Evolutionary conservation across 2,113 vertebrate species (phyloP), one percentile per base, ranked within the genome.

Genomic region (Rallus limicola): DNA sequence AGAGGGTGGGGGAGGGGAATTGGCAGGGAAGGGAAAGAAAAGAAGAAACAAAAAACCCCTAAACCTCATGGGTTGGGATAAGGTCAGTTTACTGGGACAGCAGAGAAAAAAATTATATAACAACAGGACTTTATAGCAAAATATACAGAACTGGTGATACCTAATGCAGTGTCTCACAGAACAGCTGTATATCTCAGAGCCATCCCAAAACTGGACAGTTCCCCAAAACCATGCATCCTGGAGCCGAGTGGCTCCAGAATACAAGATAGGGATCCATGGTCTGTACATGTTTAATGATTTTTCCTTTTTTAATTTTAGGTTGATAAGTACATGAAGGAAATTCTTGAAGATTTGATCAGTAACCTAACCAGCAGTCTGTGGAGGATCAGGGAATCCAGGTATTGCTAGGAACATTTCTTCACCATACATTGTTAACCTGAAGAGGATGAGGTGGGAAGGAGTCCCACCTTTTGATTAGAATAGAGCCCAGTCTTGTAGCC

Each of bases 371-470:
- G 98, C 96, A 99, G 95, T 93, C 98, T 99, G 95, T 99, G 99
- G 99, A 98, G 99, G 95, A 98, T 99, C 78, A 98, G 99, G 28
- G 99, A 99, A 98, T 99, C 99, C 91, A 99, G 99, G 99, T 99
- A 98, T 50, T 80, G 46, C 62, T 72, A 42, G 36, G 31, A 65
- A 90, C 92, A 91, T 11, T 75, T 46, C 20, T 90, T 87, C 29
- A 36, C 42, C 7, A 28, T 68, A 29, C 74, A 59, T 10, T 88
- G 16, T 55, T 90, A 77, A 59, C 2, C 8, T 53, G 40, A 86
- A 70, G 50, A 77, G 55, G 15, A 0, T 86, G 52, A 58, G 29
- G 31, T 5, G 28, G 18, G 8, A 36, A 83, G 50, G 65, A 84
- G 17, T 16, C 33, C 33, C 0, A 0, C 63, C 16, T 13, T 75